Base-by-base conservation (phyloP, 2,113 vertebrate species). In the Dolichallabes microphthalmus region DNA sequence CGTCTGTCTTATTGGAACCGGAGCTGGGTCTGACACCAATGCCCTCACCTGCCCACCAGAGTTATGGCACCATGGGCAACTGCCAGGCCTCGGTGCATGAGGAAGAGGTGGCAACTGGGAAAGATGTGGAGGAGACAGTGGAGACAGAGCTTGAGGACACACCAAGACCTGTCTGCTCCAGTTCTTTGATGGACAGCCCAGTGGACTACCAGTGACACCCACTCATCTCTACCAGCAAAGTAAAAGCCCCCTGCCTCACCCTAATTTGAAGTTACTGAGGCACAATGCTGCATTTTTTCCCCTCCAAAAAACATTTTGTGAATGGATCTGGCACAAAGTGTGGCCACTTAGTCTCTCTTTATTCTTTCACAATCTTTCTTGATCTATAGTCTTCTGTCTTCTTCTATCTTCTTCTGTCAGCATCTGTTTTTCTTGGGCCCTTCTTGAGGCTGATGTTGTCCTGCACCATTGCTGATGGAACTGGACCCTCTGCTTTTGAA, bases 1-100 rank as follows among this genome's bases (percentile, higher is more conserved):
- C 98, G 13, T 95, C 97, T 0, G 97, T 99, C 85, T 92, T 99
- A 83, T 94, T 98, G 91, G 98, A 99, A 80, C 96, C 97, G 0
- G 97, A 98, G 92, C 91, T 99, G 92, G 96, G 94, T 87, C 93
- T 99, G 91, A 98, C 97, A 0, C 98, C 98, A 0, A 96, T 97
- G 25, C 96, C 97, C 63, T 99, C 98, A 66, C 98, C 97, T 0
- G 96, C 97, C 0, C 97, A 96, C 91, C 97, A 97, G 89, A 95
- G 95, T 87, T 99, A 99, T 0, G 98, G 98, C 53, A 94, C 97
- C 84, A 96, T 99, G 95, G 95, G 94, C 87, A 96, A 93, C 88
- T 94, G 95, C 75, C 94, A 94, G 60, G 95, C 96, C 86, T 94
- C 94, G 1, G 93, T 84, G 0, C 93, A 93, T 50, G 94, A 92